Percentiles rank a stretch among this genome's conserved stretches.
These are phyloP conservation scores for Catotricha subobsoleta DNA, from an alignment of 2,888 invertebrate species.

Conservation along the genomic window DNA sequence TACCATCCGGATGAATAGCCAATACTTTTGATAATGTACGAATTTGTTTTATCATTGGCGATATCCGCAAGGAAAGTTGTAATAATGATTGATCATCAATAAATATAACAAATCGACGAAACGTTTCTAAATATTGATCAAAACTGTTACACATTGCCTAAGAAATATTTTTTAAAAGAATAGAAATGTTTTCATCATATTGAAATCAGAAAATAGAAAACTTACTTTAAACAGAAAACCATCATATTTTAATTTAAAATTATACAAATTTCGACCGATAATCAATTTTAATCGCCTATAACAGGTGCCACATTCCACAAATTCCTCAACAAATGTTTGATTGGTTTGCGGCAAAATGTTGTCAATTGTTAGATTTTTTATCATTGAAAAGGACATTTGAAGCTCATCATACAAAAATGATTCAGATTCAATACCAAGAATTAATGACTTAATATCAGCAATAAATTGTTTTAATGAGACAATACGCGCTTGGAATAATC, in stretches of 20 bases:
- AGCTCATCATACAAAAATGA: conserved; percentile 33
- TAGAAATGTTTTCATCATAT: background rate
- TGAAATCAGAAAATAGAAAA: background rate
- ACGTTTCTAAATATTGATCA: conserved; percentile 38
- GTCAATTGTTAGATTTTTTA: conserved; percentile 30
- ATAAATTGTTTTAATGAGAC: conserved; percentile 5
- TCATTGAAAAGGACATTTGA: conserved; percentile 30
- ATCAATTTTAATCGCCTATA: conserved; percentile 20
- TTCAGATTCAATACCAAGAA: conserved; percentile 40
- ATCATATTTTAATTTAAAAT: conserved; percentile 19
- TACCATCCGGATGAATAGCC: conserved; percentile 20
- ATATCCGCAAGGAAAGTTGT: conserved; percentile 17
- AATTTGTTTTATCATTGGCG: conserved; percentile 20
- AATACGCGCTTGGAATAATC: background rate
- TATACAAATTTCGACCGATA: conserved; percentile 15
- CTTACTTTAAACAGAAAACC: conserved; percentile 22
- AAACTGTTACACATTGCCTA: conserved; percentile 45
- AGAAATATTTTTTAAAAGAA: conserved; percentile 10
- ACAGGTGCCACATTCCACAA: conserved; percentile 24
- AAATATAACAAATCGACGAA: conserved; percentile 29
- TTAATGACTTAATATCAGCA: conserved; percentile 14
- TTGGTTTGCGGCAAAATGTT: conserved; percentile 33
- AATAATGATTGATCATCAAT: conserved; percentile 17
- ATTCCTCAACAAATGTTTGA: conserved; percentile 22
- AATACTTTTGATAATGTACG: conserved; percentile 19